These are phyloP conservation scores for Unio delphinus DNA, from an alignment of 2,888 invertebrate species.

Conservation along the genomic window DNA sequence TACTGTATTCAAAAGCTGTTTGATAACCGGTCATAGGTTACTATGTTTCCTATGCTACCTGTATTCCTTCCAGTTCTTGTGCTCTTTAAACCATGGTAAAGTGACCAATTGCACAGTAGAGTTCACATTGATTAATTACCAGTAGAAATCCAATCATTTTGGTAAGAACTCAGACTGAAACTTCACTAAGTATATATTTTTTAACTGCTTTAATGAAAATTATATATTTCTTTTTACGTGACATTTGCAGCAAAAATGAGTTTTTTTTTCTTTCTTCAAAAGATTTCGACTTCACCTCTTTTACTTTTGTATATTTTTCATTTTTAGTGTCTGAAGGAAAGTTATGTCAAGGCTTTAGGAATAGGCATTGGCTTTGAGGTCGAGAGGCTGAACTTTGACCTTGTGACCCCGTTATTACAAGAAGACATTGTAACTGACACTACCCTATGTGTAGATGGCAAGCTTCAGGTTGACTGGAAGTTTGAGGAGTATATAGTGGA, in stretches of 20 bases:
- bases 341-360: slow-evolving; percentile 93
- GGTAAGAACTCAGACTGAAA: too few relatives aligned
- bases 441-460: slow-evolving; percentile 77
- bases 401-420: slow-evolving; percentile 59
- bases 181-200: too few relatives aligned
- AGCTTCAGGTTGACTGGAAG: slow-evolving; percentile 78
- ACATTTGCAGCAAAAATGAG: not conserved
- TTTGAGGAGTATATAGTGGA: slow-evolving; percentile 89
- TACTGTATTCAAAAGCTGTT: too few relatives aligned
- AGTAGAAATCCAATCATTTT: too few relatives aligned
- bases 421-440: slow-evolving; percentile 76
- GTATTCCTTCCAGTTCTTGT: too few relatives aligned
- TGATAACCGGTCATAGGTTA: too few relatives aligned
- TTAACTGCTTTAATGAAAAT: too few relatives aligned
- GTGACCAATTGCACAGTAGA: too few relatives aligned
- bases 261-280: not conserved
- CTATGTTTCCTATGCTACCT: too few relatives aligned
- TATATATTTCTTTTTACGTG: too few relatives aligned
- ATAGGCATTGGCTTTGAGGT: slow-evolving; percentile 87
- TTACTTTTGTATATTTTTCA: not conserved
- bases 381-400: slow-evolving; percentile 82
- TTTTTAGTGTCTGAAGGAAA: slow-evolving; percentile 88
- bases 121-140: too few relatives aligned
- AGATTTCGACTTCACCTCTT: not conserved
- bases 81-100: too few relatives aligned